Conservation (phyloP, 2,888 invertebrate genomes). For the Salpingus planirostris region DNA sequence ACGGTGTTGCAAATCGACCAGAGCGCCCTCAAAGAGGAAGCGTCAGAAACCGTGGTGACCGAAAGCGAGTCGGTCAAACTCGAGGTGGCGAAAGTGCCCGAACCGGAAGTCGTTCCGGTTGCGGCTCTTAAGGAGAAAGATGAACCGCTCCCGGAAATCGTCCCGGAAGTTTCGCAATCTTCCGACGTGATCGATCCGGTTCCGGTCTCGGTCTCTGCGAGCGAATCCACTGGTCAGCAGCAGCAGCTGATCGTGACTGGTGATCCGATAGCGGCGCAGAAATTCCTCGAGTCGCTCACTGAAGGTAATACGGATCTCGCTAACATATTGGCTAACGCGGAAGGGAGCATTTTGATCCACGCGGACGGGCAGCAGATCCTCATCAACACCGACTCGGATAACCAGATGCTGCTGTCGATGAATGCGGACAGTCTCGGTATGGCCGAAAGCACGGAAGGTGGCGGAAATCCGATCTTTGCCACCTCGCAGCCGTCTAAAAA, state of each 20-base stretch:
- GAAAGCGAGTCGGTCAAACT: background rate
- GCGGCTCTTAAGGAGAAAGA: slow-evolving; percentile 7
- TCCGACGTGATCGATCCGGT: slow-evolving; percentile 11
- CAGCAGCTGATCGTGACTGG: slow-evolving; percentile 40
- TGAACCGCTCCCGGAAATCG: slow-evolving; percentile 3
- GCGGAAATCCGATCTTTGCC: slow-evolving; percentile 34
- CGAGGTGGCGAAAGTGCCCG: slow-evolving; percentile 7
- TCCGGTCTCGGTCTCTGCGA: slow-evolving; percentile 13
- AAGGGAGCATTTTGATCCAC: slow-evolving; percentile 39
- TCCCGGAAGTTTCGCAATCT: slow-evolving; percentile 5
- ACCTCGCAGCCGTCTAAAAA: slow-evolving; percentile 39
- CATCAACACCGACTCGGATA: slow-evolving; percentile 36
- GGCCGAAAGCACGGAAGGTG: slow-evolving; percentile 25
- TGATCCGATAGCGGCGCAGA: slow-evolving; percentile 39
- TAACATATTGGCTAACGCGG: slow-evolving; percentile 37
- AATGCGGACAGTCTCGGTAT: slow-evolving; percentile 24
- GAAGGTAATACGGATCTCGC: slow-evolving; percentile 40
- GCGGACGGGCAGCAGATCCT: slow-evolving; percentile 44
- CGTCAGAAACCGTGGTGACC: slow-evolving; percentile 1
- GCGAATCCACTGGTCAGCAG: slow-evolving; percentile 32
- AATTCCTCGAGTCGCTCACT: slow-evolving; percentile 38
- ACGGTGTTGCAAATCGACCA: slow-evolving; percentile 48
- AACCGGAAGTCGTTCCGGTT: slow-evolving; percentile 18
- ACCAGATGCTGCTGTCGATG: slow-evolving; percentile 30
- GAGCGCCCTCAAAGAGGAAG: too few relatives aligned